Conservation (phyloP, 2,113 vertebrate genomes). For the Dolichallabes microphthalmus region DNA sequence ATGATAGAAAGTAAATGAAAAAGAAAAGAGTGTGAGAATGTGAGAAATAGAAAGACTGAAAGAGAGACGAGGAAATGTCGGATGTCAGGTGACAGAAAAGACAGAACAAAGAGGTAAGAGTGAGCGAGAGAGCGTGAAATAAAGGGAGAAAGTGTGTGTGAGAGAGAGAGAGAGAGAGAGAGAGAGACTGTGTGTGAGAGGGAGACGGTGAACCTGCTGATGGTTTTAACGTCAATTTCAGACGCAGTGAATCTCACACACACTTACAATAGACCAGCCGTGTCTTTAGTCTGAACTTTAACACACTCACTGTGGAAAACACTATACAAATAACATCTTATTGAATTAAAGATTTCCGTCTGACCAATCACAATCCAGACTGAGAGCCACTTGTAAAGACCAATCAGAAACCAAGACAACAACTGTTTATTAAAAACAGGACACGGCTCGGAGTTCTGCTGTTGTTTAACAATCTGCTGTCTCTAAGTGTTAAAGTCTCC, state of each 20-base stretch:
- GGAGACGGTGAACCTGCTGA: not conserved
- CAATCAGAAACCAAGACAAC: not conserved
- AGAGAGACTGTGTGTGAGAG: too few species aligned
- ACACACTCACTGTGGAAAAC: too few species aligned
- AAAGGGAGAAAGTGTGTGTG: not conserved
- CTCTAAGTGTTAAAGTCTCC: too few species aligned
- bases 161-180: not conserved
- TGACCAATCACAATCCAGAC: not conserved
- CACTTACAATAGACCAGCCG: constrained; percentile 15
- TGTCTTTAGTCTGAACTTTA: not conserved
- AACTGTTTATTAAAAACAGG: not conserved
- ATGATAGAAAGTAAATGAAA: not conserved
- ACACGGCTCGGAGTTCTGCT: too few species aligned
- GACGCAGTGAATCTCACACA: not conserved
- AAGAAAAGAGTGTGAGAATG: not conserved
- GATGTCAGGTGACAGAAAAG: too few species aligned
- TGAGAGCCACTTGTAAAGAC: not conserved
- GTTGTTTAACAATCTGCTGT: too few species aligned
- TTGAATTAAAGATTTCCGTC: too few species aligned
- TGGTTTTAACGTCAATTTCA: constrained; percentile 11
- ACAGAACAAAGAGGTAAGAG: not conserved
- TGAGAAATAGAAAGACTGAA: not conserved
- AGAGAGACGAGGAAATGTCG: not conserved
- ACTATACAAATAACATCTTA: too few species aligned
- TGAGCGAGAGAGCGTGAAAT: not conserved